Percentiles rank a stretch among this genome's conserved stretches.
Evolutionary conservation across 2,113 vertebrate species (phyloP).

Genomic region (Mirounga angustirostris): DNA sequence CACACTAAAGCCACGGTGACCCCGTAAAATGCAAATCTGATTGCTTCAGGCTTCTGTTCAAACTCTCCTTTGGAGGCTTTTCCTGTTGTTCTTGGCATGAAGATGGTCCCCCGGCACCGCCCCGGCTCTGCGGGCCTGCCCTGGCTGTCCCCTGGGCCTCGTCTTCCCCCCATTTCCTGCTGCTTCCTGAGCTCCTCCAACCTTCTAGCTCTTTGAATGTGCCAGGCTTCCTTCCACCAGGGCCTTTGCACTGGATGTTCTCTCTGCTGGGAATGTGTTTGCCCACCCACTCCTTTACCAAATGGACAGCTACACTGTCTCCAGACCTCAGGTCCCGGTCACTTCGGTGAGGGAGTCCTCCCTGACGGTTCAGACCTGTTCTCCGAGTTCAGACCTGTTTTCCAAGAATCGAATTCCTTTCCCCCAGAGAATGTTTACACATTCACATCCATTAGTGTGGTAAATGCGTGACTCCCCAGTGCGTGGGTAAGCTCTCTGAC

Average conservation of each 20-base stretch:
- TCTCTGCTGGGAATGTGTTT: not conserved
- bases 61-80: not conserved
- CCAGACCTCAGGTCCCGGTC: not conserved
- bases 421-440: not conserved
- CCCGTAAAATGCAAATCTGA: not conserved
- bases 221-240: not conserved
- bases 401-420: not conserved
- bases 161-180: not conserved
- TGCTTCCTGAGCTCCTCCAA: not conserved
- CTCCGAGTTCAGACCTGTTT: not conserved
- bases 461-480: not conserved
- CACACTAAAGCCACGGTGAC: not conserved
- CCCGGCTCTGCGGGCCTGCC: not conserved
- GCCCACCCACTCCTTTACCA: not conserved
- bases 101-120: rapidly evolving
- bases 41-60: not conserved
- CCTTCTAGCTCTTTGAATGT: not conserved
- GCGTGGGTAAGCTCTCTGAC: not conserved
- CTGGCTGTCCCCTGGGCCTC: not conserved
- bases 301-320: not conserved
- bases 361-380: not conserved
- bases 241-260: not conserved
- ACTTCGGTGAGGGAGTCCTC: not conserved
- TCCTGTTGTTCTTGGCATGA: not conserved
- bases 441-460: not conserved